Conservation (phyloP, 2,888 invertebrate genomes). For the Parnassius glacialis region DNA sequence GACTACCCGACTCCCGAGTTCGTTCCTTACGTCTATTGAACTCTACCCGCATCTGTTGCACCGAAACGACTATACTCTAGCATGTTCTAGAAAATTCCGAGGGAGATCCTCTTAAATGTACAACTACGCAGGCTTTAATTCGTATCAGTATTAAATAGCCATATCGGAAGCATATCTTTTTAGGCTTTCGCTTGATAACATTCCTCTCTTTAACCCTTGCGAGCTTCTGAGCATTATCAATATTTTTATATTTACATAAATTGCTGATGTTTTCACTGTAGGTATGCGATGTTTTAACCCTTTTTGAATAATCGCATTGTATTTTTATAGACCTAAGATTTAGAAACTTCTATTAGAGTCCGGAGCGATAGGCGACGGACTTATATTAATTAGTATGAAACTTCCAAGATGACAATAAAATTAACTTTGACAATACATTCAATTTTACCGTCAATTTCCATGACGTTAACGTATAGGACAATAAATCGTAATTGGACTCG, state of each 20-base stretch:
- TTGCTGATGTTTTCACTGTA: conserved; percentile 54
- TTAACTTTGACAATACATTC: conserved; percentile 52
- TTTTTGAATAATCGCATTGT: conserved; percentile 63
- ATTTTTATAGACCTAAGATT: conserved; percentile 72
- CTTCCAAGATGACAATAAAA: conserved; percentile 64
- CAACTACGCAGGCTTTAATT: conserved; percentile 59
- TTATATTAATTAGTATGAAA: conserved; percentile 25
- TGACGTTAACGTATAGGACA: conserved; percentile 54
- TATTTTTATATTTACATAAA: conserved; percentile 65
- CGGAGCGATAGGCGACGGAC: conserved; percentile 35
- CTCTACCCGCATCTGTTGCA: conserved; percentile 27
- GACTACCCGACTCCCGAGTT: conserved; percentile 62
- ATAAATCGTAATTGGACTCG: conserved; percentile 41
- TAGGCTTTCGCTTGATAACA: conserved; percentile 56
- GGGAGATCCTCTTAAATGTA: conserved; percentile 47
- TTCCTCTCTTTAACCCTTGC: conserved; percentile 39
- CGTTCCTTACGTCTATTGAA: conserved; percentile 65
- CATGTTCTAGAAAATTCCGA: conserved; percentile 45
- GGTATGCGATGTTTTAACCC: conserved; percentile 59
- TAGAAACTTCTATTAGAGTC: conserved; percentile 39
- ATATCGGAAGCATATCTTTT: conserved; percentile 76
- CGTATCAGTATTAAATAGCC: conserved; percentile 55
- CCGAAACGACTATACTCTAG: conserved; percentile 43
- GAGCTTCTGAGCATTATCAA: conserved; percentile 60
- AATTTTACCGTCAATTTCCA: conserved; percentile 65